phyloP scores from a whole-genome alignment of 2,888 invertebrate species.

The Plusia festucae region DNA sequence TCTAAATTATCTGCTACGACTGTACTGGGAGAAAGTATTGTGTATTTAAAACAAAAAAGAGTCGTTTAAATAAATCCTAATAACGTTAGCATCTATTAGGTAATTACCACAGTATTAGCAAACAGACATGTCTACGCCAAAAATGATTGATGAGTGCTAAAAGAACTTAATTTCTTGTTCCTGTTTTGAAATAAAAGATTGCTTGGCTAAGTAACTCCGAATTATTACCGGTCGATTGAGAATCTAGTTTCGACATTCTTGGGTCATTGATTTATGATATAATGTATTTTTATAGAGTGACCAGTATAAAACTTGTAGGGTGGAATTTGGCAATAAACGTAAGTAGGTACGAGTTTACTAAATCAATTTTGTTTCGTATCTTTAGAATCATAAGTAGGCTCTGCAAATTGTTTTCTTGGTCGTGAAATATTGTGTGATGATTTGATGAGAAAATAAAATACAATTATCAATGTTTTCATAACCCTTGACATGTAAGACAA shows the following conservation, averaged over 20 bases:
- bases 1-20: too few species aligned
- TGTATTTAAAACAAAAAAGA: too few species aligned
- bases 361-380: too few species aligned
- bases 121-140: constrained; percentile 11
- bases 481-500: neutral
- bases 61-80: too few species aligned
- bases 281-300: neutral
- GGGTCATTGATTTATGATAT: constrained; percentile 4
- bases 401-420: too few species aligned
- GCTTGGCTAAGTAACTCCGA: neutral
- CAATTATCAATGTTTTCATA: neutral
- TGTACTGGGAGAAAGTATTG: too few species aligned
- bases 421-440: too few species aligned
- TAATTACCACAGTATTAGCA: constrained; percentile 24
- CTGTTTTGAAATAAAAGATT: constrained; percentile 9
- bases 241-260: neutral
- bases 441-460: too few species aligned
- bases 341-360: neutral
- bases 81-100: constrained; percentile 16
- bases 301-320: neutral
- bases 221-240: neutral
- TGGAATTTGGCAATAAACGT: too few species aligned
- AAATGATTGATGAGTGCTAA: constrained; percentile 17
- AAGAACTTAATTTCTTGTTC: constrained; percentile 14
- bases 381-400: too few species aligned